These are phyloP conservation scores for Trichechus manatus DNA, from an alignment of 2,113 vertebrate species.

Conservation along the genomic window DNA sequence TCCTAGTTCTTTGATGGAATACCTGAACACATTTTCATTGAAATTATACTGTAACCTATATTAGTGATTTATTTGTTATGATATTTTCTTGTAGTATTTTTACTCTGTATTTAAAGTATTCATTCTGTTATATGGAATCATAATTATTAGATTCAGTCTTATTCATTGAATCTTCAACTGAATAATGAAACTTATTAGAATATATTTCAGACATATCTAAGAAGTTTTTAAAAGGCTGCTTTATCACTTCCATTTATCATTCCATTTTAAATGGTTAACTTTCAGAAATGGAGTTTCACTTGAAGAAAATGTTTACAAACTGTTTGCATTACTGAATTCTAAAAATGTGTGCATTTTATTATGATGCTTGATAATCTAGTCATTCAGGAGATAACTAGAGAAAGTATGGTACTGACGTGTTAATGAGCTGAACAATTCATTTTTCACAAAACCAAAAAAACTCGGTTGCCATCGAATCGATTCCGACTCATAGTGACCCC, in stretches of 20 bases:
- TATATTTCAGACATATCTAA: not conserved
- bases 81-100: slow-evolving; percentile 21
- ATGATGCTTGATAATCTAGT: slow-evolving; percentile 20
- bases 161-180: slow-evolving; percentile 20
- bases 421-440: not conserved
- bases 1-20: not conserved
- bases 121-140: slow-evolving; percentile 32
- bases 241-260: not conserved
- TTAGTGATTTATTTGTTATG: not conserved
- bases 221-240: not conserved
- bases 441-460: not conserved
- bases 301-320: not conserved
- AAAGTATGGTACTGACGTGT: not conserved
- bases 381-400: slow-evolving; percentile 6
- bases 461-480: no score
- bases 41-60: slow-evolving; percentile 40
- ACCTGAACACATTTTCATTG: not conserved
- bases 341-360: not conserved
- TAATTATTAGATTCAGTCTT: slow-evolving; percentile 9
- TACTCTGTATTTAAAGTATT: slow-evolving; percentile 42
- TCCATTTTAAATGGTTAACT: slow-evolving; percentile 18
- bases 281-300: slow-evolving; percentile 8
- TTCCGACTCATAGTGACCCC: no score
- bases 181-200: slow-evolving; percentile 21
- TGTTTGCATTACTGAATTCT: not conserved